These are phyloP conservation scores for Naja naja DNA, from an alignment of 2,113 vertebrate species.

Conservation along the genomic window DNA sequence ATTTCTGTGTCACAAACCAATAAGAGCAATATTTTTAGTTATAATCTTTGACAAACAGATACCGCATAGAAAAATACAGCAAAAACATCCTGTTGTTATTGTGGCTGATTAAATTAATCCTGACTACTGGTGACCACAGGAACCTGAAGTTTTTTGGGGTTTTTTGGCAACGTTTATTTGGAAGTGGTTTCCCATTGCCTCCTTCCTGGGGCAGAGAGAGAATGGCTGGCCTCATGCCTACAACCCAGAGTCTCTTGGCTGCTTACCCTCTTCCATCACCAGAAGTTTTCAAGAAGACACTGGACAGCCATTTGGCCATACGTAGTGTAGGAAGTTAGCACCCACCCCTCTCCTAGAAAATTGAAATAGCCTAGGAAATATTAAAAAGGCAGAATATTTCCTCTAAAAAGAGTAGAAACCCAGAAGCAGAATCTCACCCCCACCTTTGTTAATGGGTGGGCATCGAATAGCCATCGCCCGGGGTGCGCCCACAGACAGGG, in stretches of 20 bases:
- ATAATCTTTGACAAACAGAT: neutral
- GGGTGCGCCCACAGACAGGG: too few relatives aligned
- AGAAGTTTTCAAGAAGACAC: neutral
- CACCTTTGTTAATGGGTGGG: too few relatives aligned
- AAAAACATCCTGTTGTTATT: neutral
- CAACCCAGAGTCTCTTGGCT: neutral
- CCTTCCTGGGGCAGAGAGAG: neutral
- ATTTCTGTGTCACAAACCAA: neutral
- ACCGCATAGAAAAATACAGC: neutral
- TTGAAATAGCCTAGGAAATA: too few relatives aligned
- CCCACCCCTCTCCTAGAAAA: too few relatives aligned
- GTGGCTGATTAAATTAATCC: neutral
- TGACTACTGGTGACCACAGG: neutral
- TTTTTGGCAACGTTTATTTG: neutral
- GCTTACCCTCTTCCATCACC: neutral
- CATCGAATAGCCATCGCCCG: too few relatives aligned
- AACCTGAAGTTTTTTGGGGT: neutral
- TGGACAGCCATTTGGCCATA: neutral
- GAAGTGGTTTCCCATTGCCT: neutral
- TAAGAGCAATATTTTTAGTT: neutral
- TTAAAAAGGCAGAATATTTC: too few relatives aligned
- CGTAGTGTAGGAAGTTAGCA: too few relatives aligned
- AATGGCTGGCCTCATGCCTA: neutral
- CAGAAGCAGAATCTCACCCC: too few relatives aligned
- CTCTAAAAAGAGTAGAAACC: too few relatives aligned